These are phyloP conservation scores for Eueremaeus valkanovi DNA, from an alignment of 2,888 invertebrate genomes.

Conservation along the genomic window DNA sequence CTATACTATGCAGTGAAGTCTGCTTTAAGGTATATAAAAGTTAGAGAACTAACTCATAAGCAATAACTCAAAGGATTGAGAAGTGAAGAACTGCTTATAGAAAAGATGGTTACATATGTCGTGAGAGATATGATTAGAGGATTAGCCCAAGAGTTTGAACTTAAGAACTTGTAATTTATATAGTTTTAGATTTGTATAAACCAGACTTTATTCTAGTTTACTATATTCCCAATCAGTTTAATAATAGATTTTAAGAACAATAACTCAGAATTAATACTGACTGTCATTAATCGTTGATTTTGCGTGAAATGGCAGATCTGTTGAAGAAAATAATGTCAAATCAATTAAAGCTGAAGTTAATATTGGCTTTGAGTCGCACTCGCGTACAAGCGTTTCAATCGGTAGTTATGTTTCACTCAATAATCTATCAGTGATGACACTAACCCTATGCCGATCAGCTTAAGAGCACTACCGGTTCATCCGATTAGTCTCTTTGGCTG, in stretches of 20 bases:
- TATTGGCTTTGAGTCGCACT: background rate
- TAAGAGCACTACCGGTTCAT: background rate
- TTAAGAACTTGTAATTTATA: background rate
- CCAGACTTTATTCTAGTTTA: background rate
- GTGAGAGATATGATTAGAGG: background rate
- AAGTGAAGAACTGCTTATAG: background rate
- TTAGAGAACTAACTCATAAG: background rate
- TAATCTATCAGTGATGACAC: conserved; percentile 21
- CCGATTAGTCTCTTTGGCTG: conserved; percentile 24
- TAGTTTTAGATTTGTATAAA: background rate
- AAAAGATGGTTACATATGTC: background rate
- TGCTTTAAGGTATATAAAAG: background rate
- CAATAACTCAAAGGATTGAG: background rate
- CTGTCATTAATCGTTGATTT: conserved; percentile 23
- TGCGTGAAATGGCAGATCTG: conserved; percentile 16
- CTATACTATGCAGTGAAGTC: background rate
- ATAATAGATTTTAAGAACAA: conserved; percentile 19
- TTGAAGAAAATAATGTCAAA: background rate
- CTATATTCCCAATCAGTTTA: background rate
- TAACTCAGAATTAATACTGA: conserved; percentile 29
- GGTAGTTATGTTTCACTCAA: background rate
- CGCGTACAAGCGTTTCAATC: background rate
- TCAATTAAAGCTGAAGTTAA: conserved; percentile 1
- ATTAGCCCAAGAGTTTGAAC: background rate
- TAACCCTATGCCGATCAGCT: conserved; percentile 13